Base-by-base conservation (phyloP, 2,113 vertebrate genomes). In the Ellobius talpinus region DNA sequence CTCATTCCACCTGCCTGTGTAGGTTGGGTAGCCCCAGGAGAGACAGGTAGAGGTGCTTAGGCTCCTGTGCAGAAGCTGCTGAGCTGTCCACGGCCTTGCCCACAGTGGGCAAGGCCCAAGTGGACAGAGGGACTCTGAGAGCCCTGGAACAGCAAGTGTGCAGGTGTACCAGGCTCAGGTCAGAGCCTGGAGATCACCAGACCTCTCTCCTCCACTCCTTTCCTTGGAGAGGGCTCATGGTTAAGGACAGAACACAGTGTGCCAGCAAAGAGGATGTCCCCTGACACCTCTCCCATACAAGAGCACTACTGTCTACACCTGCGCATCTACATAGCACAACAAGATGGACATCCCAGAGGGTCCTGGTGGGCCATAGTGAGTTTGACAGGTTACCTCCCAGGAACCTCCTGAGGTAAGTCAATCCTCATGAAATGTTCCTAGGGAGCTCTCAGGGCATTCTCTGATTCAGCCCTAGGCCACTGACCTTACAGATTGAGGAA, bases 61-160 rank as follows among this genome's bases (percentile, higher is more conserved):
- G 0, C 29, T 63, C 2, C 19, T 0, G 1, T 7, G 66, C 50
- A 68, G 3, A 39, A 36, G 91, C n/a, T 55, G 24, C 24, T 2
- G 36, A 7, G 29, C 17, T 78, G 31, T 14, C 33, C 47, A 10
- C 3, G 1, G 42, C 61, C 26, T 21, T 45, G 52, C 45, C 52
- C 7, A 72, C 21, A 11, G 29, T 33, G 26, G 84, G 19, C 52
- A 55, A 39, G 6, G 16, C 26, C 91, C n/a, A 0, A 42, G 7
- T 36, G 3, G 63, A 55, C 16, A 9, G n/a, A 76, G 24, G 13
- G 16, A 13, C 58, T 55, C 92, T 52, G 19, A 87, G 61, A 87
- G 26, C n/a, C 42, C 21, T 50, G 47, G 55, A 23, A 17, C 23
- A 21, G 47, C 52, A 68, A 31, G n/a, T 45, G 16, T 14, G n/a